These are phyloP conservation scores for Porites evermanni DNA, from an alignment of 92 coral and sea anemone genomes.

Conservation along the genomic window DNA sequence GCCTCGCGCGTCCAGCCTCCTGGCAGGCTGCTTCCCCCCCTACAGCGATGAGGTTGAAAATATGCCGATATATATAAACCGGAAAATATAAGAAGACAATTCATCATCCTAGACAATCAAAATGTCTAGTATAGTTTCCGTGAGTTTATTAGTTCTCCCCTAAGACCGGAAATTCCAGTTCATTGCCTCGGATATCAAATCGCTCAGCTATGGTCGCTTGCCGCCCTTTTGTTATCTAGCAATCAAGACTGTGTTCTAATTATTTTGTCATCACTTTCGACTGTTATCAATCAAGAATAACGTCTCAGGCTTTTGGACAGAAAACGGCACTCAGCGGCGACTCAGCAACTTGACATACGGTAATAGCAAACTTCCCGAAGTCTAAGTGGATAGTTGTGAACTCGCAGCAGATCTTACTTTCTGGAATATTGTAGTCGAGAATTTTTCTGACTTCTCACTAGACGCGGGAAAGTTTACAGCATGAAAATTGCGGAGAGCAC, in stretches of 20 bases:
- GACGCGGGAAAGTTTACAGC: background rate
- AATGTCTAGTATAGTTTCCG: background rate
- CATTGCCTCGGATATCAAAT: background rate
- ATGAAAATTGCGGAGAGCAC: background rate
- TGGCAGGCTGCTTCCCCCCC: no score
- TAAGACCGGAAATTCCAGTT: slow-evolving; percentile 46
- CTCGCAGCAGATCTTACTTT: background rate
- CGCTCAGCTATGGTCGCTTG: background rate
- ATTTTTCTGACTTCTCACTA: background rate
- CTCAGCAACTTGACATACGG: background rate
- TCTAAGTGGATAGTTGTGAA: no score
- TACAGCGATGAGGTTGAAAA: background rate
- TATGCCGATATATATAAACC: background rate
- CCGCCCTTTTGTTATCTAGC: slow-evolving; percentile 2
- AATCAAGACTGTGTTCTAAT: background rate
- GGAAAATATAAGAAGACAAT: no score
- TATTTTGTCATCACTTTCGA: slow-evolving; percentile 34
- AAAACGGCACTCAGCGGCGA: background rate
- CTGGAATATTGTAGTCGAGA: background rate
- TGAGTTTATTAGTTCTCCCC: slow-evolving; percentile 16
- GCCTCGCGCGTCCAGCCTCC: no score
- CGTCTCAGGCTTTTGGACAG: slow-evolving; percentile 27
- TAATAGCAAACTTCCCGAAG: background rate
- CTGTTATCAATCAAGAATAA: background rate
- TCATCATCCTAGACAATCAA: no score